phyloP scores from a whole-genome alignment of 1,140 invertebrate species.

The Drosophila biarmipes region DNA sequence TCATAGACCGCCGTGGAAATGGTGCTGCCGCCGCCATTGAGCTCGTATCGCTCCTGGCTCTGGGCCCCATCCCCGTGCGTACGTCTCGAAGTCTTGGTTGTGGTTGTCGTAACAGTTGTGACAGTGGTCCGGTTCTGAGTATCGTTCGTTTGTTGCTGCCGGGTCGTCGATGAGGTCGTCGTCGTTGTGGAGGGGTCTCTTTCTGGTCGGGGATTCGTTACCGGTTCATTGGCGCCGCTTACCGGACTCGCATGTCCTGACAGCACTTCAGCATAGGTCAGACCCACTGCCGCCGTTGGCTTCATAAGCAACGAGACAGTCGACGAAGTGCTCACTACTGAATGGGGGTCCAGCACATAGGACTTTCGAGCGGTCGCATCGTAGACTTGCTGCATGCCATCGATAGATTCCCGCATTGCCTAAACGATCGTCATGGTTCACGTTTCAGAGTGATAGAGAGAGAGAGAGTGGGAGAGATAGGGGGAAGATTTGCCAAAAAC shows the following conservation, averaged over 20 bases:
- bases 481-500: conserved; percentile 84
- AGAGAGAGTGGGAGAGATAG: conserved; percentile 69
- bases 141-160: conserved; percentile 34
- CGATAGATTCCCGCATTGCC: conserved; percentile 88
- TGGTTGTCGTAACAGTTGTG: conserved; percentile 49
- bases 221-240: conserved; percentile 71
- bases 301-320: conserved; percentile 83
- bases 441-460: conserved; percentile 40
- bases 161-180: conserved; percentile 34
- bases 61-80: conserved; percentile 39
- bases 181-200: conserved; percentile 44
- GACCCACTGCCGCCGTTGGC: conserved; percentile 82
- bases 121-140: conserved; percentile 35
- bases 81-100: conserved; percentile 55
- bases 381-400: conserved; percentile 88
- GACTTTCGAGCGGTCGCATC: conserved; percentile 89
- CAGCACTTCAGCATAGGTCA: conserved; percentile 85
- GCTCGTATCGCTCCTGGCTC: conserved; percentile 12
- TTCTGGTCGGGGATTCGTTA: conserved; percentile 54
- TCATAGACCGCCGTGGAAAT: conserved; percentile 37
- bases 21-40: conserved; percentile 30
- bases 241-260: conserved; percentile 84
- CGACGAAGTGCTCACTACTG: conserved; percentile 85
- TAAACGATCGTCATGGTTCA: conserved; percentile 85
- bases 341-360: conserved; percentile 90